Percentiles rank a stretch among this genome's conserved stretches.
Evolutionary conservation across 1,140 invertebrate genomes (phyloP).

Genomic region (Ruditapes philippinarum): DNA sequence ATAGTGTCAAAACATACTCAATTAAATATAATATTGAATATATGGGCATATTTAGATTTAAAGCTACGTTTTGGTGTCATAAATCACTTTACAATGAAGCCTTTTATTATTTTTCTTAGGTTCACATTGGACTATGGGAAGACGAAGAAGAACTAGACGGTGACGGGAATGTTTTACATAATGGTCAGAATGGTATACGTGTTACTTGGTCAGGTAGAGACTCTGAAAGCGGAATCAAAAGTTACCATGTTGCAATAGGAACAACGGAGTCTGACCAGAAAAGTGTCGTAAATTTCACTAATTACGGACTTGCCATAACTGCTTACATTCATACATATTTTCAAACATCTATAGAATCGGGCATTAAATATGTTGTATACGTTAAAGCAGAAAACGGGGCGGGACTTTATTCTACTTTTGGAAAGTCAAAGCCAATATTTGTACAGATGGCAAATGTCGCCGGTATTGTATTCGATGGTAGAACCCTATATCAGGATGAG

Average conservation of each 20-base stretch:
- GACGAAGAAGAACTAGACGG: constrained; percentile 73
- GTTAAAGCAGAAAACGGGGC: constrained; percentile 67
- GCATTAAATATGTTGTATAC: constrained; percentile 59
- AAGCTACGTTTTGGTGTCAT: no score
- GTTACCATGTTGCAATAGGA: constrained; percentile 65
- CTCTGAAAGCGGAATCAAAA: constrained; percentile 65
- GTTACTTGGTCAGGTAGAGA: constrained; percentile 71
- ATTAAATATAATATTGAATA: no score
- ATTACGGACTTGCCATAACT: neutral
- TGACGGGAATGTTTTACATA: constrained; percentile 63
- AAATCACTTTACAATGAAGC: neutral
- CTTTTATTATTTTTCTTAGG: constrained; percentile 28
- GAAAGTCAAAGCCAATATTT: constrained; percentile 59
- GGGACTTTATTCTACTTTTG: constrained; percentile 43
- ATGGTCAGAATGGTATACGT: constrained; percentile 60
- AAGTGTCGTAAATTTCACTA: neutral
- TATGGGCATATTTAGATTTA: no score
- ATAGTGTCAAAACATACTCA: no score
- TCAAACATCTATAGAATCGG: neutral
- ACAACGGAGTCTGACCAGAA: neutral
- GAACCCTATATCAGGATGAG: constrained; percentile 38
- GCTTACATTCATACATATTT: constrained; percentile 27
- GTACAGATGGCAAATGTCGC: constrained; percentile 68
- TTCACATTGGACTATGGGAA: constrained; percentile 60
- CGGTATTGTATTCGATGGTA: constrained; percentile 70